These are phyloP conservation scores for Tangara arthus DNA, from an alignment of 2,797 vertebrate species.

Conservation along the genomic window DNA sequence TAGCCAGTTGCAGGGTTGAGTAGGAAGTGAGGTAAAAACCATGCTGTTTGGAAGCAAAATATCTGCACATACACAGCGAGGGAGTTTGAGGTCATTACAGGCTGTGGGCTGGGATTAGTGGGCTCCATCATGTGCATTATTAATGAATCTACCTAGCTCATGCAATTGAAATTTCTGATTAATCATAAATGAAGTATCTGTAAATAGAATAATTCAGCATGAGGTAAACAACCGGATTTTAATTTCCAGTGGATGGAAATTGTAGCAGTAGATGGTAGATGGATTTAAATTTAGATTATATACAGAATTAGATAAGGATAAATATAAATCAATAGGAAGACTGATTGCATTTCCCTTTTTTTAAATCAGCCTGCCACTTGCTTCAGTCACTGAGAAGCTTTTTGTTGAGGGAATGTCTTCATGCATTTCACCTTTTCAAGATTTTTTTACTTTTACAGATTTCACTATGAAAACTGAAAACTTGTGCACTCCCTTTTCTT, in stretches of 20 bases:
- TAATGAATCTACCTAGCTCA: neutral
- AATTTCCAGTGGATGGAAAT: neutral
- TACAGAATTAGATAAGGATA: neutral
- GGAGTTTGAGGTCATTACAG: slow-evolving; percentile 11
- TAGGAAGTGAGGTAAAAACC: slow-evolving; percentile 9
- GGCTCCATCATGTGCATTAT: neutral
- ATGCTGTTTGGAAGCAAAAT: neutral
- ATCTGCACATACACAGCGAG: neutral
- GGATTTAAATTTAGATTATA: neutral
- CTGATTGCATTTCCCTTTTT: neutral
- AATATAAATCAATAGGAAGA: slow-evolving; percentile 19
- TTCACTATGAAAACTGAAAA: neutral
- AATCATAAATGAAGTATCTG: slow-evolving; percentile 1
- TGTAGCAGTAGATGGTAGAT: neutral
- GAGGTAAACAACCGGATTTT: slow-evolving; percentile 5
- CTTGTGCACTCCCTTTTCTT: neutral
- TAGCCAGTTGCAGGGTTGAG: slow-evolving; percentile 18
- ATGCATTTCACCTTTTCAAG: neutral
- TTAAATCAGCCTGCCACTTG: neutral
- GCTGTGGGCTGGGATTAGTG: neutral
- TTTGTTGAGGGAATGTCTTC: neutral
- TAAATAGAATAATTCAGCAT: slow-evolving; percentile 28
- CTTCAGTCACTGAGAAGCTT: neutral
- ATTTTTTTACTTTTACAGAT: neutral
- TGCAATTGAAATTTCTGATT: neutral